phyloP scores from a whole-genome alignment of 2,888 invertebrate species.

The Embidobia sp. region DNA sequence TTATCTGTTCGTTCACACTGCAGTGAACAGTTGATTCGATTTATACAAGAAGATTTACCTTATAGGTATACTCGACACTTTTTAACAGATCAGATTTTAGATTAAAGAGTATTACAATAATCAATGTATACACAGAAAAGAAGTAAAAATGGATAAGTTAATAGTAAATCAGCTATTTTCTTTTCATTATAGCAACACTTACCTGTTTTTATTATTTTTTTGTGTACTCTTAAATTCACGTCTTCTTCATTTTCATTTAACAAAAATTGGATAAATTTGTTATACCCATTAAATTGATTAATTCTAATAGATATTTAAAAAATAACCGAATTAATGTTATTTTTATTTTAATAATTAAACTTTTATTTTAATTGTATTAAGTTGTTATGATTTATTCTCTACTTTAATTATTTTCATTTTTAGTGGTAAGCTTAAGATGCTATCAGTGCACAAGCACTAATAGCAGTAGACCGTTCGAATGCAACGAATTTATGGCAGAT shows the following conservation, averaged over 20 bases:
- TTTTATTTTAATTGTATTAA: neutral
- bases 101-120: neutral
- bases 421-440: constrained; percentile 88
- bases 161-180: no score
- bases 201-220: no score
- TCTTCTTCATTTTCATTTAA: no score
- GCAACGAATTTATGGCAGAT: constrained; percentile 89
- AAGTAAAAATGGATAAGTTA: no score
- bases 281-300: no score
- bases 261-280: no score
- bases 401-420: constrained; percentile 66
- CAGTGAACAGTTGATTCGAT: constrained; percentile 19
- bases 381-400: neutral
- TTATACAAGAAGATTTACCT: neutral
- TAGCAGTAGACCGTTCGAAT: constrained; percentile 89
- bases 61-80: neutral
- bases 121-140: no score
- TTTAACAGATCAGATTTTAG: neutral
- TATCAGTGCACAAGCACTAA: constrained; percentile 95
- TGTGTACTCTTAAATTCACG: no score
- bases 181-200: no score
- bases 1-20: constrained; percentile 65
- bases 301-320: no score
- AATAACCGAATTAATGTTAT: no score
- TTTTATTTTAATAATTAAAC: no score